A percentile compares a stretch with the other conserved stretches of the same genome.
These are phyloP conservation scores for Campylomormyrus tamandua DNA, from an alignment of 2,113 vertebrate genomes.

Conservation along the genomic window DNA sequence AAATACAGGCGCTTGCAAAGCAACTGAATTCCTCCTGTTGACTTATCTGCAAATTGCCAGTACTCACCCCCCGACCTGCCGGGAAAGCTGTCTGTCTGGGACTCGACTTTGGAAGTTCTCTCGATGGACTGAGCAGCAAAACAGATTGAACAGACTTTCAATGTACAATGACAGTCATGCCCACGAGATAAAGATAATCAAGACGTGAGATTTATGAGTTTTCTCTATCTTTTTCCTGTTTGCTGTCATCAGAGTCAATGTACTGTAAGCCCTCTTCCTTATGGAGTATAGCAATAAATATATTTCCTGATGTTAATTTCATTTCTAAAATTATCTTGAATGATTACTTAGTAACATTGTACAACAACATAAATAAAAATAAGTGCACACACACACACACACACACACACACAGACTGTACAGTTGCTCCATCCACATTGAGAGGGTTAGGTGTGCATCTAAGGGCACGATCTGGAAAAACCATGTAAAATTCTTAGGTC, in stretches of 20 bases:
- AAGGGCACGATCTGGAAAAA: no score
- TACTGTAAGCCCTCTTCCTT: not conserved
- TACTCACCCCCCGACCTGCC: constrained; percentile 38
- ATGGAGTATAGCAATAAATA: not conserved
- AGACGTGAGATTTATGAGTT: not conserved
- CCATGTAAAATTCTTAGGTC: no score
- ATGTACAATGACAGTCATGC: not conserved
- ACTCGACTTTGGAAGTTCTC: constrained; percentile 12
- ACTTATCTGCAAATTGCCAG: constrained; percentile 48
- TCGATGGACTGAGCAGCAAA: constrained; percentile 4
- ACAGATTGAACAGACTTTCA: not conserved
- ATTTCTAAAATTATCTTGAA: not conserved
- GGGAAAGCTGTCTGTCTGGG: constrained; percentile 24
- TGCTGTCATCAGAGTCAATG: not conserved
- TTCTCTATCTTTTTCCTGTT: not conserved
- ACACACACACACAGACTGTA: not conserved
- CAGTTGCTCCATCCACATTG: not conserved
- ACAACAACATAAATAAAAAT: no score
- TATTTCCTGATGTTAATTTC: not conserved
- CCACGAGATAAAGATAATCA: not conserved
- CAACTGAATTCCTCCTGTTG: constrained; percentile 48
- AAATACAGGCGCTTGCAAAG: constrained; percentile 49
- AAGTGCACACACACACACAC: not conserved
- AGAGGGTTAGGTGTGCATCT: not conserved
- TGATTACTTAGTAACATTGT: not conserved